phyloP scores from a whole-genome alignment of 2,888 invertebrate species.

The Eupeodes luniger region DNA sequence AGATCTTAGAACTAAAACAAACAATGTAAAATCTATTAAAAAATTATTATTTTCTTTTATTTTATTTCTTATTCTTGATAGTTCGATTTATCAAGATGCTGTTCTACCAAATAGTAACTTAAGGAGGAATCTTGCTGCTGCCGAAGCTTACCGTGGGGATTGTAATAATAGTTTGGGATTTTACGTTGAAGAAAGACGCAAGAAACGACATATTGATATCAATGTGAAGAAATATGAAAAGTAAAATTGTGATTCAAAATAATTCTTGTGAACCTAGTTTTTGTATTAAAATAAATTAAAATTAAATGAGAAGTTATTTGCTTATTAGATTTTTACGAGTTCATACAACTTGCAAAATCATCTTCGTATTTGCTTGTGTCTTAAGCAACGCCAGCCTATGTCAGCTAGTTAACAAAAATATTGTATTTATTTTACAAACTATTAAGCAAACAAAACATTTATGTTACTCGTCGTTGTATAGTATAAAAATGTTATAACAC shows the following conservation, averaged over 20 bases:
- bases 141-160: slow-evolving; percentile 64
- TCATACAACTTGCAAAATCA: no score
- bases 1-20: slow-evolving; percentile 79
- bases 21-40: slow-evolving; percentile 78
- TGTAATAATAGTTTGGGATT: slow-evolving; percentile 77
- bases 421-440: slow-evolving; percentile 21
- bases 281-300: not conserved
- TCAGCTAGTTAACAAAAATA: slow-evolving; percentile 10
- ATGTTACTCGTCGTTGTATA: not conserved
- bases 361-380: no score
- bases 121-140: slow-evolving; percentile 46
- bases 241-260: no score
- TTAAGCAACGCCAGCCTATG: not conserved
- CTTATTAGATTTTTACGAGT: no score
- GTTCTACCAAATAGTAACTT: slow-evolving; percentile 58
- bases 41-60: no score
- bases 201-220: slow-evolving; percentile 79
- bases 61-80: slow-evolving; percentile 39
- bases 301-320: no score
- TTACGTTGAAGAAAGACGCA: slow-evolving; percentile 77
- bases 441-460: slow-evolving; percentile 17
- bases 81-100: slow-evolving; percentile 76
- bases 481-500: not conserved
- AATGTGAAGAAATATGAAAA: slow-evolving; percentile 69
- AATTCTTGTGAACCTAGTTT: not conserved